A percentile compares a stretch with the other conserved stretches of the same genome.
These are phyloP conservation scores for Acleris holmiana DNA, from an alignment of 2,888 invertebrate genomes.

Conservation along the genomic window DNA sequence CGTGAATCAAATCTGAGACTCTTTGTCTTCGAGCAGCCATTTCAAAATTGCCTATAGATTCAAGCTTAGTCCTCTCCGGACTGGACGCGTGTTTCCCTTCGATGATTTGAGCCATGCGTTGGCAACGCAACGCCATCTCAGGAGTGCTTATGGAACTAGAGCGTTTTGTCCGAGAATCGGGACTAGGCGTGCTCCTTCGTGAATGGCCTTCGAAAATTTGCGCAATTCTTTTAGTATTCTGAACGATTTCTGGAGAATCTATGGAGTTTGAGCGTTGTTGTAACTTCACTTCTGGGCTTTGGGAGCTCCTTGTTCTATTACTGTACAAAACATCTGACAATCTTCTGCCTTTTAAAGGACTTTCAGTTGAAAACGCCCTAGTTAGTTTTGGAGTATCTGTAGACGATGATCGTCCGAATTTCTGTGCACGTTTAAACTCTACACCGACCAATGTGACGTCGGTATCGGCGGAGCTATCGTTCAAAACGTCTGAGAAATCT, in stretches of 20 bases:
- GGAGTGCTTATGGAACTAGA: constrained; percentile 58
- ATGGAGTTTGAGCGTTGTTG: constrained; percentile 63
- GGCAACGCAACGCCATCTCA: constrained; percentile 64
- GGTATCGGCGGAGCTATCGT: constrained; percentile 63
- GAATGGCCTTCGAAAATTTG: constrained; percentile 66
- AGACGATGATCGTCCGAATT: constrained; percentile 38
- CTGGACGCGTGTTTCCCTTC: constrained; percentile 65
- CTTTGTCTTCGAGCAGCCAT: constrained; percentile 66
- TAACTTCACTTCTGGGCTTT: constrained; percentile 54
- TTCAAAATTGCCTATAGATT: constrained; percentile 64
- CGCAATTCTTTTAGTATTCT: constrained; percentile 64
- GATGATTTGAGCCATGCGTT: constrained; percentile 69
- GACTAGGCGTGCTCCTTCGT: constrained; percentile 61
- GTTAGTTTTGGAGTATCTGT: constrained; percentile 41
- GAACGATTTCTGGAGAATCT: constrained; percentile 55
- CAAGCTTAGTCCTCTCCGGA: constrained; percentile 59
- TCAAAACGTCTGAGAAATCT: constrained; percentile 56
- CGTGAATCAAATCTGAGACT: constrained; percentile 65
- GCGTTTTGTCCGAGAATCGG: constrained; percentile 54
- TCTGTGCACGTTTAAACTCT: constrained; percentile 40
- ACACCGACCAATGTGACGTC: constrained; percentile 58
- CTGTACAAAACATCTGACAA: constrained; percentile 54
- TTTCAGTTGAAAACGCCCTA: constrained; percentile 20
- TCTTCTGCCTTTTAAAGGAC: constrained; percentile 49
- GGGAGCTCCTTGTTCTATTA: constrained; percentile 54